These are phyloP conservation scores for Diploptera punctata DNA, from an alignment of 2,888 invertebrate species.

Conservation along the genomic window DNA sequence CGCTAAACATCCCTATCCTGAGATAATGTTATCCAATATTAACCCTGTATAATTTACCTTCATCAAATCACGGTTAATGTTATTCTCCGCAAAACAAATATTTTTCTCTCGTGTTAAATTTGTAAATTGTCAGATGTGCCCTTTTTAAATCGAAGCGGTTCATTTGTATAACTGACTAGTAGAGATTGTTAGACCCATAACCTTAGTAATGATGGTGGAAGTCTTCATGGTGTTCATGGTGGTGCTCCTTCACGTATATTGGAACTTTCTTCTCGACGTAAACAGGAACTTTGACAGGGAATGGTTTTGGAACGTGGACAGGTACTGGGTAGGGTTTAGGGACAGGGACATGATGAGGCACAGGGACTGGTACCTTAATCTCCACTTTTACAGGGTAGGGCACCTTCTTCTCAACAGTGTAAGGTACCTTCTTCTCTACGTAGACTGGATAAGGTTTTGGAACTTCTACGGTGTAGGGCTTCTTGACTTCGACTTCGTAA, in stretches of 20 bases:
- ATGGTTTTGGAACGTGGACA: conserved; percentile 32
- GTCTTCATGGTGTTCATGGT: conserved; percentile 1
- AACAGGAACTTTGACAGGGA: conserved; percentile 15
- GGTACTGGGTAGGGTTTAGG: conserved; percentile 48
- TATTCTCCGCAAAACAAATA: too few species aligned
- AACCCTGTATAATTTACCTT: too few species aligned
- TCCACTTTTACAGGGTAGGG: conserved; percentile 55
- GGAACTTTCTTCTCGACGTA: conserved; percentile 50
- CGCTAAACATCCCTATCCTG: too few species aligned
- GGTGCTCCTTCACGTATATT: conserved; percentile 5
- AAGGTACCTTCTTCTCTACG: conserved; percentile 66
- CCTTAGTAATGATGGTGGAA: not conserved
- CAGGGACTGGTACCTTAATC: conserved; percentile 52
- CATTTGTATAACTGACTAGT: too few species aligned
- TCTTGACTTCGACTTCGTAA: conserved; percentile 63
- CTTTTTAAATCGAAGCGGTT: too few species aligned
- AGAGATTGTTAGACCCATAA: too few species aligned
- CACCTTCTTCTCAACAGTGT: conserved; percentile 44
- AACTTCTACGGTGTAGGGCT: conserved; percentile 71
- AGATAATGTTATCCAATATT: too few species aligned
- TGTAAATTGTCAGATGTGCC: too few species aligned
- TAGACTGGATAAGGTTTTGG: conserved; percentile 49
- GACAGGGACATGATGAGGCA: conserved; percentile 52
- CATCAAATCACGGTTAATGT: too few species aligned
- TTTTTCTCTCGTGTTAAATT: too few species aligned